phyloP scores from a whole-genome alignment of 2,113 vertebrate genomes.

The Syngnathus scovelli region DNA sequence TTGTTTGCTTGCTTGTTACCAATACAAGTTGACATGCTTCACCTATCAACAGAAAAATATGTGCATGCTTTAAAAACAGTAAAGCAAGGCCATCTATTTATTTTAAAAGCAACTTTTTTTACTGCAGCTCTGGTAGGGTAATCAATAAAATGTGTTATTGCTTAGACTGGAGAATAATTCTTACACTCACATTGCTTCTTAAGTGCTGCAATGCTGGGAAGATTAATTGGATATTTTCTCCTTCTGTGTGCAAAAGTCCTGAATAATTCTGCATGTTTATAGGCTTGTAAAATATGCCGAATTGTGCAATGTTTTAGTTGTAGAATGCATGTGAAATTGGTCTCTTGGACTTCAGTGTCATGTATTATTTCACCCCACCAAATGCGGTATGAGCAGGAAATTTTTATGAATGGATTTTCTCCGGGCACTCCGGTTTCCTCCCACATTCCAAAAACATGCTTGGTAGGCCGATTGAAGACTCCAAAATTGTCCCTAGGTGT shows the following conservation, averaged over 20 bases:
- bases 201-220: neutral
- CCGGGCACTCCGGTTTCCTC: no score
- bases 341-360: neutral
- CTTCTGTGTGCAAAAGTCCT: neutral
- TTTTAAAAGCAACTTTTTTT: neutral
- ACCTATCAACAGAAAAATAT: neutral
- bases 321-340: neutral
- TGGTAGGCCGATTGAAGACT: no score
- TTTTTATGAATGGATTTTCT: neutral
- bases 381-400: neutral
- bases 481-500: no score
- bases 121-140: neutral
- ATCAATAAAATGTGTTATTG: neutral
- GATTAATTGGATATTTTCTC: neutral
- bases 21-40: neutral
- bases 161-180: neutral
- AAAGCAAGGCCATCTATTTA: neutral
- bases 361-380: neutral
- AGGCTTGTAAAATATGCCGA: neutral
- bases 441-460: no score
- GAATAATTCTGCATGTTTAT: neutral
- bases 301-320: neutral
- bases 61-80: neutral
- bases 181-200: neutral
- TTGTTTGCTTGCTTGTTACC: neutral